Conservation (phyloP, 2,888 invertebrate genomes). For the Spisula solida region DNA sequence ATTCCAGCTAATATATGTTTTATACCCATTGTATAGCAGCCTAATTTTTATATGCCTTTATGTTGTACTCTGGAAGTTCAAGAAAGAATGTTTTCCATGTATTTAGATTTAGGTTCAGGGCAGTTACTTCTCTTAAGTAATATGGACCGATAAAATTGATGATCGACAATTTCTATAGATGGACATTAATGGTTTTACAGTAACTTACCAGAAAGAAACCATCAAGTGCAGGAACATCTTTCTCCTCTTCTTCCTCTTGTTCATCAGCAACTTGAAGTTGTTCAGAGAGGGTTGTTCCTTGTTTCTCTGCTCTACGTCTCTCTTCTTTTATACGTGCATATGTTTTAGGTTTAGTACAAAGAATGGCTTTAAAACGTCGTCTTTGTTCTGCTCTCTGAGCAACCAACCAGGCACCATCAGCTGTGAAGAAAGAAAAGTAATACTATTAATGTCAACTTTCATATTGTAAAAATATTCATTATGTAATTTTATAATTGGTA, state of each 20-base stretch:
- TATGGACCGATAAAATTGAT: too few species aligned
- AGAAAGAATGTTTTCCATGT: too few species aligned
- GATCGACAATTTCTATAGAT: too few species aligned
- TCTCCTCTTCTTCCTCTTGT: constrained; percentile 76
- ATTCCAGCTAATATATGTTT: too few species aligned
- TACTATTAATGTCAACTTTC: neutral
- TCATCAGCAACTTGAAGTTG: constrained; percentile 74
- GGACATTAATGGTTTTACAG: too few species aligned
- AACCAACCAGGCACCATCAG: constrained; percentile 86
- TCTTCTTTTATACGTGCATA: constrained; percentile 85
- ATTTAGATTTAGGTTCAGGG: too few species aligned
- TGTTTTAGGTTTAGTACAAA: constrained; percentile 85
- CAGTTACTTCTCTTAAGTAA: too few species aligned
- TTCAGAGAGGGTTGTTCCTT: constrained; percentile 73
- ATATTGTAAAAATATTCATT: too few species aligned
- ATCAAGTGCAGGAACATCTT: constrained; percentile 81
- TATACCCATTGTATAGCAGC: too few species aligned
- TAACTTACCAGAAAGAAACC: constrained; percentile 86
- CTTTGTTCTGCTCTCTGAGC: constrained; percentile 86
- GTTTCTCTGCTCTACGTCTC: constrained; percentile 80
- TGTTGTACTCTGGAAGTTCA: too few species aligned
- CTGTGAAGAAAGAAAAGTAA: constrained; percentile 72
- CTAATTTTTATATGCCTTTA: too few species aligned
- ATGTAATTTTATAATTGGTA: too few species aligned
- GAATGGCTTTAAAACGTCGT: constrained; percentile 85